Percentiles rank a stretch among this genome's conserved stretches.
phyloP scores from a whole-genome alignment of 2,113 vertebrate species.

The Nibea coibor region DNA sequence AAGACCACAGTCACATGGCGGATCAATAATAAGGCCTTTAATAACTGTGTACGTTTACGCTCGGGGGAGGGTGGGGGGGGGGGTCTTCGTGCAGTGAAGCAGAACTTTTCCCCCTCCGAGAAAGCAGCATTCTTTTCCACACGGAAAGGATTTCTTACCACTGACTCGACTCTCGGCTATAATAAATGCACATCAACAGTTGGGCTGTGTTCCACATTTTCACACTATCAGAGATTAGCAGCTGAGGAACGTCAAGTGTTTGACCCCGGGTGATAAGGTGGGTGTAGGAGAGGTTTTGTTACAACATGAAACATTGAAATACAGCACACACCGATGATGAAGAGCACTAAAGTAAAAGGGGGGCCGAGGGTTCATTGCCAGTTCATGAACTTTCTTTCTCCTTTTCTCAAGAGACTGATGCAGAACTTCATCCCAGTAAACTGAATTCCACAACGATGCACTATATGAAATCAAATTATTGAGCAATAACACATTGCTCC shows the following conservation, averaged over 20 bases:
- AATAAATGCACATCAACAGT: constrained; percentile 46
- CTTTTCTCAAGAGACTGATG: constrained; percentile 1
- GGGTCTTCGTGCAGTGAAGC: constrained; percentile 43
- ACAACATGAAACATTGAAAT: constrained; percentile 15
- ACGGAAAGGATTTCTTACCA: constrained; percentile 22
- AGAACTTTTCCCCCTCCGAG: constrained; percentile 26
- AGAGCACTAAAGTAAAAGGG: background rate
- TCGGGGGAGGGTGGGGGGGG: constrained; percentile 10
- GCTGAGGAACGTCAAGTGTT: constrained; percentile 40
- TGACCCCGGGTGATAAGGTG: constrained; percentile 37
- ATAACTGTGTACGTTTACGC: constrained; percentile 31
- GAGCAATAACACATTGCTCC: constrained; percentile 12
- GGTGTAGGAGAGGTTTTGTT: constrained; percentile 30
- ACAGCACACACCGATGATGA: constrained; percentile 2
- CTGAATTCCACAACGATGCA: constrained; percentile 6
- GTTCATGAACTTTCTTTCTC: constrained; percentile 49
- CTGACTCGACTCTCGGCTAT: constrained; percentile 22
- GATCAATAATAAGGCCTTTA: constrained; percentile 46
- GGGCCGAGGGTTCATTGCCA: constrained; percentile 18
- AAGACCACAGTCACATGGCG: constrained; percentile 47
- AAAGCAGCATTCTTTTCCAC: constrained; percentile 32
- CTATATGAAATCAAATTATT: constrained; percentile 35
- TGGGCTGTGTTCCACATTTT: constrained; percentile 50
- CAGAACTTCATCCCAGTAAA: constrained; percentile 25
- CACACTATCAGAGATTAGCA: constrained; percentile 34